These are phyloP conservation scores for Leptobrachium leishanense DNA, from an alignment of 2,113 vertebrate genomes.

Conservation along the genomic window DNA sequence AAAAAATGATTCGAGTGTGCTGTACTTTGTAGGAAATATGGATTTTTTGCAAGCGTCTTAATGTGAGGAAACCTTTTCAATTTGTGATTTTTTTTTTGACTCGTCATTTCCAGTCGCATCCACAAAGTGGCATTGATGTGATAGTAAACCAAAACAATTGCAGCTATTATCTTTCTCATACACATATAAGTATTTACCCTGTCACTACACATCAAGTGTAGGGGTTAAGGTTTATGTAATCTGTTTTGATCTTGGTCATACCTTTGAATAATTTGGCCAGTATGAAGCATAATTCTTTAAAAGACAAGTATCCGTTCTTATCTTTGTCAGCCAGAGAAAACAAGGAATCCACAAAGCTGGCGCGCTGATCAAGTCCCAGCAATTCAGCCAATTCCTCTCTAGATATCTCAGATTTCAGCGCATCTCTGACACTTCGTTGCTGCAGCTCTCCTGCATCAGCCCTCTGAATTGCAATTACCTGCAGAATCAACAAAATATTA, in stretches of 20 bases:
- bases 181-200: no score
- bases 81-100: no score
- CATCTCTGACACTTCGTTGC: conserved; percentile 74
- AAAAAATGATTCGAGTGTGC: no score
- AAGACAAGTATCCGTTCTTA: conserved; percentile 91
- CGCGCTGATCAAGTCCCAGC: conserved; percentile 83
- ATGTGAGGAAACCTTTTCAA: no score
- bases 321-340: conserved; percentile 94
- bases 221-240: no score
- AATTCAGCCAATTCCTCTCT: conserved; percentile 86
- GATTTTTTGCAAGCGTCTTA: no score
- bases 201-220: no score
- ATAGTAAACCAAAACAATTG: no score
- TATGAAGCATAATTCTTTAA: conserved; percentile 91
- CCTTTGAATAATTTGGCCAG: conserved; percentile 97
- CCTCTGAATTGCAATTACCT: conserved; percentile 88
- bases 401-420: conserved; percentile 85
- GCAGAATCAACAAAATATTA: background rate
- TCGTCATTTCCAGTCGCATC: no score
- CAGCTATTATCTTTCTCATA: no score
- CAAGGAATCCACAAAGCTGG: conserved; percentile 92
- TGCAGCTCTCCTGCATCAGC: conserved; percentile 74
- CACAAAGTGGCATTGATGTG: no score
- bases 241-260: conserved; percentile 50
- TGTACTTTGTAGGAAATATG: no score